phyloP scores from a whole-genome alignment of 2,888 invertebrate species.

The Drosophila rellima region DNA sequence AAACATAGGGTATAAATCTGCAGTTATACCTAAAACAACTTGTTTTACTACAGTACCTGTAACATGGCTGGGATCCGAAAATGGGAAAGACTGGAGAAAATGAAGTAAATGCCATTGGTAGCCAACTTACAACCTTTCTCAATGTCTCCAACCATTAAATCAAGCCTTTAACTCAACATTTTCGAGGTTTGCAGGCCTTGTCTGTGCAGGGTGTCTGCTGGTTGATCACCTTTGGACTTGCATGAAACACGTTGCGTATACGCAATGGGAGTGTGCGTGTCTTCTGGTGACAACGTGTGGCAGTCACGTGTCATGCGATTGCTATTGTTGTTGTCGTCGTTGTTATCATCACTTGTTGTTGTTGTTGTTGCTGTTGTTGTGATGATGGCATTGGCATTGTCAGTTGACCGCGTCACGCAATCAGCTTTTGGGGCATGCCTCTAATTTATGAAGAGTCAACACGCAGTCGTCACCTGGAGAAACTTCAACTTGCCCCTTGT shows the following conservation, averaged over 20 bases:
- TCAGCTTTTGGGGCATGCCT: constrained; percentile 41
- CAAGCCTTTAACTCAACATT: no score
- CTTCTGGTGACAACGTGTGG: constrained; percentile 68
- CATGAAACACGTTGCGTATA: constrained; percentile 39
- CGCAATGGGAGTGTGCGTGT: constrained; percentile 43
- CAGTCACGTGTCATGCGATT: constrained; percentile 67
- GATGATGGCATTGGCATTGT: constrained; percentile 57
- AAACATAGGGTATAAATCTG: no score
- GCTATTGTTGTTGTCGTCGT: neutral
- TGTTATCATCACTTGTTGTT: constrained; percentile 1
- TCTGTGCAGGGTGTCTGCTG: neutral
- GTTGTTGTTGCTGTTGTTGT: constrained; percentile 10
- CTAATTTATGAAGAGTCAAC: constrained; percentile 71
- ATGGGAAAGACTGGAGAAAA: no score
- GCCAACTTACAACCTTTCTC: no score
- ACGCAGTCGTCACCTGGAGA: constrained; percentile 52
- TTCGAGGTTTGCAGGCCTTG: neutral
- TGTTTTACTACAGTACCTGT: no score
- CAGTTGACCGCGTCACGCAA: constrained; percentile 53
- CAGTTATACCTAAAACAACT: no score
- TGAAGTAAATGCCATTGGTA: no score
- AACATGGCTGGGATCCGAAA: no score
- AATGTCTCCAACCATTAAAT: no score
- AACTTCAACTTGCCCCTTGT: neutral
- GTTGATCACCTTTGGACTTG: neutral